Evolutionary conservation across 2,888 invertebrate species (phyloP).

Genomic region (Eumerus sabulonum): DNA sequence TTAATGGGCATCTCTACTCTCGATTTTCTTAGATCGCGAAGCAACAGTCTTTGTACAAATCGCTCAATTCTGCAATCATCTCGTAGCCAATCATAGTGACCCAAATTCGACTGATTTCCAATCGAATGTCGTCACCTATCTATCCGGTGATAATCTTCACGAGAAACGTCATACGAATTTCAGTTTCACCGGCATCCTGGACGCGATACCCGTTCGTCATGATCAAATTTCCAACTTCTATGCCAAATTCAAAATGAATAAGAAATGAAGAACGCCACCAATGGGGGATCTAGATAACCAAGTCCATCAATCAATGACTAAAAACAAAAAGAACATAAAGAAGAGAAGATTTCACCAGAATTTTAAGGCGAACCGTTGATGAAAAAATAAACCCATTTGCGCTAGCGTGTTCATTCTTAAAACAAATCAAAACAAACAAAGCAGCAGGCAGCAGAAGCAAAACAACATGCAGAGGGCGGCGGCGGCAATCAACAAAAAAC

Average conservation of each 20-base stretch:
- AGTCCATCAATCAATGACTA: slow-evolving; percentile 67
- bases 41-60: slow-evolving; percentile 78
- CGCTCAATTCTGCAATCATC: slow-evolving; percentile 78
- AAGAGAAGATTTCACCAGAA: slow-evolving; percentile 68
- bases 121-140: slow-evolving; percentile 85
- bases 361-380: slow-evolving; percentile 66
- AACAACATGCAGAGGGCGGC: slow-evolving; percentile 54
- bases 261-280: slow-evolving; percentile 75
- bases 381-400: slow-evolving; percentile 57
- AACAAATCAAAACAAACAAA: slow-evolving; percentile 39
- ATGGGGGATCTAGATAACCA: slow-evolving; percentile 67
- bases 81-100: slow-evolving; percentile 80
- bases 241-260: slow-evolving; percentile 88
- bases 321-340: slow-evolving; percentile 60
- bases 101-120: slow-evolving; percentile 77
- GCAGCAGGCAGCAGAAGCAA: not conserved
- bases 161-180: slow-evolving; percentile 80
- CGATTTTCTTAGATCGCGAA: slow-evolving; percentile 78
- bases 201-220: slow-evolving; percentile 89
- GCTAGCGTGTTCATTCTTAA: slow-evolving; percentile 59
- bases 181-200: slow-evolving; percentile 88
- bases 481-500: too few relatives aligned
- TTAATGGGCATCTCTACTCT: too few relatives aligned
- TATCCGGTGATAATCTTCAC: slow-evolving; percentile 83
- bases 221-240: slow-evolving; percentile 91